phyloP scores from a whole-genome alignment of 2,888 invertebrate genomes.

The Ornithoptera priamus region DNA sequence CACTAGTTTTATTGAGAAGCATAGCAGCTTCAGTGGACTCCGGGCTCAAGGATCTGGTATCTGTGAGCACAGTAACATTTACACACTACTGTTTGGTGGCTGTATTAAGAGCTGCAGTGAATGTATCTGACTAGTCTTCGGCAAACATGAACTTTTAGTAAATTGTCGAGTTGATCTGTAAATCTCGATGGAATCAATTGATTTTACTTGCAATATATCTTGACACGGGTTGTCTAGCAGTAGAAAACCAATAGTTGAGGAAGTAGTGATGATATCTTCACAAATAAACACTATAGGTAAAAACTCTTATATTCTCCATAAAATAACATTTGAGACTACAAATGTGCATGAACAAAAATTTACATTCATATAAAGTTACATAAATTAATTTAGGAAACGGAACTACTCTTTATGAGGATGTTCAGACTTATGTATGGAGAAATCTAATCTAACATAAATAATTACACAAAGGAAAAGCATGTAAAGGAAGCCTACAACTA shows the following conservation, averaged over 20 bases:
- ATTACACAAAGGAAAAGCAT: constrained; percentile 94
- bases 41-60: too few species aligned
- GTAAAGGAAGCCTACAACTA: constrained; percentile 93
- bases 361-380: constrained; percentile 41
- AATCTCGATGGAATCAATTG: too few species aligned
- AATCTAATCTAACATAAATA: constrained; percentile 96
- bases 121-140: too few species aligned
- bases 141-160: too few species aligned
- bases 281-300: constrained; percentile 30
- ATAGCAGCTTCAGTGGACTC: too few species aligned
- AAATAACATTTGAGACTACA: constrained; percentile 44
- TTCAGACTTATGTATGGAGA: constrained; percentile 91
- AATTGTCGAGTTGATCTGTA: too few species aligned
- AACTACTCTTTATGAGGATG: constrained; percentile 77
- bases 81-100: too few species aligned
- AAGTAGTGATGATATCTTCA: not conserved
- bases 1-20: too few species aligned
- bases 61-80: too few species aligned
- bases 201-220: too few species aligned
- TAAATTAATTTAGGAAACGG: constrained; percentile 38
- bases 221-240: not conserved
- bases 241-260: not conserved
- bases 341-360: constrained; percentile 42
- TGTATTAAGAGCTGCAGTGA: too few species aligned
- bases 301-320: constrained; percentile 53